Evolutionary conservation across 1,140 invertebrate species (phyloP), one percentile per base, ranked within the genome.

Genomic region (Aphis craccivora): DNA sequence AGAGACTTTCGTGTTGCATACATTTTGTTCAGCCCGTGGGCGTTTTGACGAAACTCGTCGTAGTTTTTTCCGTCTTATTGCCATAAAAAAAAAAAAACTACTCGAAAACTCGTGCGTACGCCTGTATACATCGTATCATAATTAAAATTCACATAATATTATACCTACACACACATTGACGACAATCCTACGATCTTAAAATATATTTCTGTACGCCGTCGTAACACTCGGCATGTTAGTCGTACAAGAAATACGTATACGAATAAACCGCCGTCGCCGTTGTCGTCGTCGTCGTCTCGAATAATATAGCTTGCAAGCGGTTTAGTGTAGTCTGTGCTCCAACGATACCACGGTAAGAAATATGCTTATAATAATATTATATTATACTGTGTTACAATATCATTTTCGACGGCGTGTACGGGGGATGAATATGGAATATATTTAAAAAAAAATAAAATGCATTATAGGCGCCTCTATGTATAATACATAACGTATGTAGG

Each of bases 81-180:
- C 88, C 35, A 89, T 55, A 89, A 89, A 89, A 88, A 88, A 88
- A 84, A 18, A n/a, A 86, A 51, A 89, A 55, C 51, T 35, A 55
- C 88, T 89, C 51, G n/a, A 89, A 40, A 89, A 89, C n/a, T 23
- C 48, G 4, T 51, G 35, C 51, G 25, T 51, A 14, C 53, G 88
- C 35, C 2, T 25, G 20, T 89, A 37, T 25, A 53, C 35, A 35
- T n/a, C 8, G 40, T 43, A 25, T 48, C 1, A 45, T 45, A 30
- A 76, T 76, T 76, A n/a, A 14, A 30, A 60, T 76, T 25, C 84
- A 48, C 84, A 87, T 43, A 45, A 23, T 3, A 37, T 25, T 40
- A 84, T 84, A 89, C 48, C n/a, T 53, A 89, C 88, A 55, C 45
- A 87, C 84, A 30, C 48, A 37, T 48, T 18, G 40, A n/a, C 30